phyloP scores from a whole-genome alignment of 2,888 invertebrate species.

The Strigamia crassipes region DNA sequence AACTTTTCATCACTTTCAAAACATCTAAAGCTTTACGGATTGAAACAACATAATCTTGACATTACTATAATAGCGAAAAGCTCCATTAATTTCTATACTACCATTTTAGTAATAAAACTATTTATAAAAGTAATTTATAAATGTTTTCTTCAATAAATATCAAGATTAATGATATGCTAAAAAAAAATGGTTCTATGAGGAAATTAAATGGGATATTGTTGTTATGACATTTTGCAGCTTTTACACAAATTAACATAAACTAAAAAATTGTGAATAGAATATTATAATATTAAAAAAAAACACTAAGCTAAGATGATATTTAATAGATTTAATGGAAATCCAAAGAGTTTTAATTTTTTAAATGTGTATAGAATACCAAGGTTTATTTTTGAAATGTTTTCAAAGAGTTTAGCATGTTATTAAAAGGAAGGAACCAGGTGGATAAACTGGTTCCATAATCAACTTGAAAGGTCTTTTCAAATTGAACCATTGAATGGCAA shows the following conservation, averaged over 20 bases:
- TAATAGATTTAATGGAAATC: too few relatives aligned
- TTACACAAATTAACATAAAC: neutral
- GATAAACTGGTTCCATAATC: conserved; percentile 16
- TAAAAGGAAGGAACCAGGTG: conserved; percentile 22
- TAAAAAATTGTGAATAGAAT: neutral
- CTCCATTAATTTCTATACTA: too few relatives aligned
- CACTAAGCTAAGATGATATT: neutral
- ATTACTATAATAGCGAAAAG: neutral
- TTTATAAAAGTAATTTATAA: neutral
- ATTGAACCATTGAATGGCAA: conserved; percentile 9
- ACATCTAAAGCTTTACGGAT: too few relatives aligned
- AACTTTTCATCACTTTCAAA: too few relatives aligned
- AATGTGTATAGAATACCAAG: conserved; percentile 1
- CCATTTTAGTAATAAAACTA: neutral
- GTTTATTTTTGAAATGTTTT: neutral
- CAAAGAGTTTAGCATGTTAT: neutral
- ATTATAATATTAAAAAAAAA: too few relatives aligned
- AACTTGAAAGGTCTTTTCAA: conserved; percentile 26
- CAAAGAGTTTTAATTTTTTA: neutral
- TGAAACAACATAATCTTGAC: too few relatives aligned
- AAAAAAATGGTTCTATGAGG: neutral
- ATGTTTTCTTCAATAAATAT: neutral
- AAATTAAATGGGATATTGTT: neutral
- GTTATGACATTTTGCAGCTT: neutral
- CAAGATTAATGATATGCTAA: neutral